phyloP scores from a whole-genome alignment of 2,113 vertebrate genomes.

The Gallinago undulata region DNA sequence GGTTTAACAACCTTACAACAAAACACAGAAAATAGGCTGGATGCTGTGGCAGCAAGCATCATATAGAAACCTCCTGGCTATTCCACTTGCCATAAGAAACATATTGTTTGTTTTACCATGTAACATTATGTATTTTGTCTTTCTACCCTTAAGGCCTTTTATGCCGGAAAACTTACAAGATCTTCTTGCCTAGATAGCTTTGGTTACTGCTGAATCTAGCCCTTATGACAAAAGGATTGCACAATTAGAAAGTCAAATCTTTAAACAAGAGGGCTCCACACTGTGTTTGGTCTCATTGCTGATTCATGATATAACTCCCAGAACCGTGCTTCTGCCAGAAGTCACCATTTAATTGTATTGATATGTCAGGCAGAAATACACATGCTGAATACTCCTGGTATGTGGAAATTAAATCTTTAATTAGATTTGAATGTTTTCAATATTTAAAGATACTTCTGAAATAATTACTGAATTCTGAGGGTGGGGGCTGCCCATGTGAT shows the following conservation, averaged over 20 bases:
- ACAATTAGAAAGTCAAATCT: background rate
- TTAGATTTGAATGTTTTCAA: background rate
- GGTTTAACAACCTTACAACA: background rate
- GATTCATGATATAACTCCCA: background rate
- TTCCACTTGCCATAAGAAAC: background rate
- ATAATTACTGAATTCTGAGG: background rate
- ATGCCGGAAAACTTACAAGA: background rate
- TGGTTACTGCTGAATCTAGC: background rate
- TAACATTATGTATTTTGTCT: background rate
- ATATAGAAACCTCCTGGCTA: background rate
- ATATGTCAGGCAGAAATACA: slow-evolving; percentile 19
- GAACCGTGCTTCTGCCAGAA: background rate
- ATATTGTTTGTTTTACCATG: background rate
- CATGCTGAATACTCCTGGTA: background rate
- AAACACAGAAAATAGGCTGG: background rate
- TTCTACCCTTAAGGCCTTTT: background rate
- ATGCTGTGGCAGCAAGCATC: background rate
- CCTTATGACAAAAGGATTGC: background rate
- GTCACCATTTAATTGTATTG: background rate
- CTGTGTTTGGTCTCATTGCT: background rate
- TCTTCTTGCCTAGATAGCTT: background rate
- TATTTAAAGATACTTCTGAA: background rate
- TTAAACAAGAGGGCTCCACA: background rate
- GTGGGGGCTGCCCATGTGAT: accelerated
- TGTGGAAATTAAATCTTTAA: background rate